phyloP scores from a whole-genome alignment of 2,888 invertebrate species.

The Mesorhabditis spiculigera region DNA sequence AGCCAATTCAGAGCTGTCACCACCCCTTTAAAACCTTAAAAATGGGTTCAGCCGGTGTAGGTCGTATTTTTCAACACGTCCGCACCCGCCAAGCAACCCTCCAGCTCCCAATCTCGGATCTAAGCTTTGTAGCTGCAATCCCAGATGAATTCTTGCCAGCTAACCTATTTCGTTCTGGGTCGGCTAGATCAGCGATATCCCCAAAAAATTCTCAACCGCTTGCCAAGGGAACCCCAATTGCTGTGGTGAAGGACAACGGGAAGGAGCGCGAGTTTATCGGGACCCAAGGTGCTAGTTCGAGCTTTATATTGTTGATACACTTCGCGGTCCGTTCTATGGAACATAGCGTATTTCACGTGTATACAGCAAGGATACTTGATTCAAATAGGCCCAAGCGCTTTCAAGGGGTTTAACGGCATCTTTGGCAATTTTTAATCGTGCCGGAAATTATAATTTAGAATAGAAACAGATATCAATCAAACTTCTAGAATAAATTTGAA shows the following conservation, averaged over 20 bases:
- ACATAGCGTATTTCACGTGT: too few relatives aligned
- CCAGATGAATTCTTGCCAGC: conserved; percentile 36
- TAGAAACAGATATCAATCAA: too few relatives aligned
- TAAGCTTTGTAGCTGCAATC: conserved; percentile 35
- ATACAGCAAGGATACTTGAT: too few relatives aligned
- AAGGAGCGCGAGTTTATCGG: conserved; percentile 6
- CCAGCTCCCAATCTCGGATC: conserved; percentile 33
- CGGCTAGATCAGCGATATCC: neutral
- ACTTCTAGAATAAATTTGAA: too few relatives aligned
- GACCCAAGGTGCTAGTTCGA: neutral
- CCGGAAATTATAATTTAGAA: too few relatives aligned
- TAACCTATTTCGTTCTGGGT: neutral
- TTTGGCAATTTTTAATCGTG: too few relatives aligned
- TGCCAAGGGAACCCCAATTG: neutral
- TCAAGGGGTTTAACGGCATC: too few relatives aligned
- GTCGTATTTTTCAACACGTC: conserved; percentile 42
- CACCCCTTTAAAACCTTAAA: neutral
- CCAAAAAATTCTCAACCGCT: too few relatives aligned
- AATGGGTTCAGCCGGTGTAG: conserved; percentile 43
- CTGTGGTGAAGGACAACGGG: neutral
- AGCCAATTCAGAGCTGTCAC: too few relatives aligned
- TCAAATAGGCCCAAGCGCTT: too few relatives aligned
- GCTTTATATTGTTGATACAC: too few relatives aligned
- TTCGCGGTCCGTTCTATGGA: too few relatives aligned
- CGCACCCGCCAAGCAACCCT: conserved; percentile 28